Base-by-base conservation (phyloP, 2,113 vertebrate species). In the Petroica traversi region DNA sequence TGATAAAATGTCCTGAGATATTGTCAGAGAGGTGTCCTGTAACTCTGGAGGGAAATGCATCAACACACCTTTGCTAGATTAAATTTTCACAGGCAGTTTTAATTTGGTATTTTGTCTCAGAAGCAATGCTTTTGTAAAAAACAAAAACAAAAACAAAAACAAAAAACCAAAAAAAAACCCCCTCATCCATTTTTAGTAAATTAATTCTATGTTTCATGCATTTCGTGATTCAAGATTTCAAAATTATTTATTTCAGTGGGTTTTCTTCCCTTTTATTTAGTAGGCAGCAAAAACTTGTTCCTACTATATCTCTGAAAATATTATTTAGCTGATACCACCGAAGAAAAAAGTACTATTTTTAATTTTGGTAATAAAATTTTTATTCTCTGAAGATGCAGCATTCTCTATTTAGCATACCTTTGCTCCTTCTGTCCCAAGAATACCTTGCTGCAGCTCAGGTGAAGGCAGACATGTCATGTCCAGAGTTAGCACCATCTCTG, bases 381-480 rank as follows among this genome's bases (percentile, higher is more conserved):
- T 10, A 5, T 19, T 54, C 13, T 67, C 67, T 31, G 15, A 31
- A 48, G 54, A 75, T 48, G 26, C 25, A 71, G 5, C 29, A 9
- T 45, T 24, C 51, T 16, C 8, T 49, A 3, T 5, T 33, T 45
- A 19, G 4, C 4, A 38, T 5, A 16, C 4, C 14, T 29, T 33
- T 46, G 12, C 22, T 24, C 6, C 11, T 43, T 23, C 41, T 48
- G 8, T 33, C 25, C 48, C 23, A 23, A 2, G 14, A 15, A 2
- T 11, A 61, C 12, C 33, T 22, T 0, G 1, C 10, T 11, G 15
- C 5, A 54, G 46, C 3, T 5, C 26, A 29, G 52, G 4, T 0
- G 5, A 22, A 40, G 11, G 49, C n/a, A 29, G 58, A 23, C 4
- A 1, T 4, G 8, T 11, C 31, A 17, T 33, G 36, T 8, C 38